A percentile compares a stretch with the other conserved stretches of the same genome.
Evolutionary conservation across 2,888 invertebrate species (phyloP).

Genomic region (Caenorhabditis angaria): DNA sequence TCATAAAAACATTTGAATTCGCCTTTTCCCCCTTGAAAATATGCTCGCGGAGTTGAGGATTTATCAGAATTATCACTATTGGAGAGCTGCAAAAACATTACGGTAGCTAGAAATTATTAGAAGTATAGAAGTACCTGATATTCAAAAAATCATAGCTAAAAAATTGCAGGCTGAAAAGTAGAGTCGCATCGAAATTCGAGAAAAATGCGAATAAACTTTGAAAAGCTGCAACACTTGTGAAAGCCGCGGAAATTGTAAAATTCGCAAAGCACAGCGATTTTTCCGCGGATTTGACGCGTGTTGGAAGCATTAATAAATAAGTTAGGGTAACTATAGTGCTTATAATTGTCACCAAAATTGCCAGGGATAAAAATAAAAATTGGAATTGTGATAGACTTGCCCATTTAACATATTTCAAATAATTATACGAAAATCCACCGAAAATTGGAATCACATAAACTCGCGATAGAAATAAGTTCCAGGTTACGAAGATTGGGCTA

Average conservation of each 20-base stretch:
- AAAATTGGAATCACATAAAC: not conserved
- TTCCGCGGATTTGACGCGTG: constrained; percentile 25
- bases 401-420: not conserved
- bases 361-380: constrained; percentile 18
- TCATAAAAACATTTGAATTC: too few species aligned
- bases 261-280: constrained; percentile 25
- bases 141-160: constrained; percentile 5
- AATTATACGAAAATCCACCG: not conserved
- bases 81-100: too few species aligned
- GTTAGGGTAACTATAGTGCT: constrained; percentile 18
- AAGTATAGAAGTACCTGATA: too few species aligned
- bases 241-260: constrained; percentile 13
- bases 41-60: constrained; percentile 13
- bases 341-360: constrained; percentile 15
- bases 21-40: too few species aligned
- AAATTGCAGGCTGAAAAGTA: too few species aligned
- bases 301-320: constrained; percentile 23
- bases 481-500: too few species aligned
- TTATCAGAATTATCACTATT: constrained; percentile 10
- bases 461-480: not conserved
- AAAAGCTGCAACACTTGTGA: constrained; percentile 9
- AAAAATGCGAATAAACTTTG: not conserved
- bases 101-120: too few species aligned
- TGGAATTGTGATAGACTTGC: constrained; percentile 11
- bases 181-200: too few species aligned